phyloP scores from a whole-genome alignment of 1,140 invertebrate species.

The Drosophila fuyamai region DNA sequence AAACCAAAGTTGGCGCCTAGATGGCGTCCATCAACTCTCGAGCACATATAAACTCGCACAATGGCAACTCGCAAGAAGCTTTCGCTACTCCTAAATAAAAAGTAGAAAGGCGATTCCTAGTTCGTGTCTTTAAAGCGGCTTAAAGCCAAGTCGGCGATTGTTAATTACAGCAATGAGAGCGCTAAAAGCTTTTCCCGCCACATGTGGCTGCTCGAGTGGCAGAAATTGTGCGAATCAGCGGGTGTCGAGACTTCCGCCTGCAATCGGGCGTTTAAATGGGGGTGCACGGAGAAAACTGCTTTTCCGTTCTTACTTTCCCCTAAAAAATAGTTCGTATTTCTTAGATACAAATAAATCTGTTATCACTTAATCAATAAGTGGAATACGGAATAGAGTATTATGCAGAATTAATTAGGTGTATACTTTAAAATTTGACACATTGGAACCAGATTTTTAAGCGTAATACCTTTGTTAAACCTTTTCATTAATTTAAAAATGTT shows the following conservation, averaged over 20 bases:
- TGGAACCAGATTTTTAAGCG: too few relatives aligned
- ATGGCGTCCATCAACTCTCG: conserved; percentile 44
- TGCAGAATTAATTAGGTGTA: too few relatives aligned
- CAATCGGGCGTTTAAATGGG: conserved; percentile 31
- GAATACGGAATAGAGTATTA: too few relatives aligned
- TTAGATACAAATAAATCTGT: too few relatives aligned
- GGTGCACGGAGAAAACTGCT: not conserved
- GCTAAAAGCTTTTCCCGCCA: conserved; percentile 41
- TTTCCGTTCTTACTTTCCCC: not conserved
- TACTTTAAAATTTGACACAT: too few relatives aligned
- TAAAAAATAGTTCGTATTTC: not conserved
- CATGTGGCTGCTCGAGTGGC: conserved; percentile 43
- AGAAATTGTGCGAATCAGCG: conserved; percentile 46
- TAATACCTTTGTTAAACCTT: too few relatives aligned
- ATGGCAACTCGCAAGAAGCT: conserved; percentile 13
- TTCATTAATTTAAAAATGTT: too few relatives aligned
- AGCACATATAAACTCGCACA: conserved; percentile 4
- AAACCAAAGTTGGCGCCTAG: conserved; percentile 53
- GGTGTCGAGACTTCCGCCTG: conserved; percentile 36
- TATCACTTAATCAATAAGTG: too few relatives aligned
- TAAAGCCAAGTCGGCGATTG: conserved; percentile 25
- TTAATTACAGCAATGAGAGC: conserved; percentile 50
- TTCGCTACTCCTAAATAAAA: conserved; percentile 4
- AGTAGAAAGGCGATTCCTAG: not conserved
- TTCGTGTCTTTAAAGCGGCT: conserved; percentile 34